Percentiles rank a stretch among this genome's conserved stretches.
These are phyloP conservation scores for Beroe ovata DNA, from an alignment of 37 sponge, comb jelly and placozoan species.

Conservation along the genomic window DNA sequence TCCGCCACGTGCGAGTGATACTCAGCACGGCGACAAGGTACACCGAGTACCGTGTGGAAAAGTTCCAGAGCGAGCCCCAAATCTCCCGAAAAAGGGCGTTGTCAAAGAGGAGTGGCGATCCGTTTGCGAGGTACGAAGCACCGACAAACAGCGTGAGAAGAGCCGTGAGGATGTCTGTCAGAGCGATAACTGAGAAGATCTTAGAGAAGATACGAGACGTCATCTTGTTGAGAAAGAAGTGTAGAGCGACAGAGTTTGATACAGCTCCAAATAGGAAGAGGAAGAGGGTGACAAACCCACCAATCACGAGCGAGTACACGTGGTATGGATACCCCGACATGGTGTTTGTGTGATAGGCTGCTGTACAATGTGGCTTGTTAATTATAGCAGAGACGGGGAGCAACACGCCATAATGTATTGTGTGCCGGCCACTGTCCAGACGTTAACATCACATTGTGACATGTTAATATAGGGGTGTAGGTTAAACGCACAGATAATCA, in stretches of 20 bases:
- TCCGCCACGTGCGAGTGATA: neutral
- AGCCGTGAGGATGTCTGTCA: conserved; percentile 24
- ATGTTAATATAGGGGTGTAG: no score
- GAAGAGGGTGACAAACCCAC: neutral
- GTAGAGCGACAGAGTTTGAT: conserved; percentile 9
- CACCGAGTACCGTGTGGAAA: conserved; percentile 30
- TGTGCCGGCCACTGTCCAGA: no score
- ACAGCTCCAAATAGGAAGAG: conserved; percentile 5
- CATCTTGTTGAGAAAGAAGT: neutral
- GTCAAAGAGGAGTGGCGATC: neutral
- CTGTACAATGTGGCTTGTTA: no score
- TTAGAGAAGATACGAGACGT: neutral
- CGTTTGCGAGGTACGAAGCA: neutral
- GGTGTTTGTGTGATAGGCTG: no score
- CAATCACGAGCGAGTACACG: neutral
- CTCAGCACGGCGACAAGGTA: conserved; percentile 13
- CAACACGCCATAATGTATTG: no score
- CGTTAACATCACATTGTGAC: no score
- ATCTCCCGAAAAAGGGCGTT: conserved; percentile 33
- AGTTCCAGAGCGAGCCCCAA: conserved; percentile 59
- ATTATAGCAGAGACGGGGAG: no score
- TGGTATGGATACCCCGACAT: no score
- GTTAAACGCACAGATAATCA: no score
- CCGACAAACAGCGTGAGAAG: conserved; percentile 16
- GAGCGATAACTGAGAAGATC: conserved; percentile 15